These are phyloP conservation scores for Aptenodytes patagonicus DNA, from an alignment of 2,113 vertebrate genomes.

Conservation along the genomic window DNA sequence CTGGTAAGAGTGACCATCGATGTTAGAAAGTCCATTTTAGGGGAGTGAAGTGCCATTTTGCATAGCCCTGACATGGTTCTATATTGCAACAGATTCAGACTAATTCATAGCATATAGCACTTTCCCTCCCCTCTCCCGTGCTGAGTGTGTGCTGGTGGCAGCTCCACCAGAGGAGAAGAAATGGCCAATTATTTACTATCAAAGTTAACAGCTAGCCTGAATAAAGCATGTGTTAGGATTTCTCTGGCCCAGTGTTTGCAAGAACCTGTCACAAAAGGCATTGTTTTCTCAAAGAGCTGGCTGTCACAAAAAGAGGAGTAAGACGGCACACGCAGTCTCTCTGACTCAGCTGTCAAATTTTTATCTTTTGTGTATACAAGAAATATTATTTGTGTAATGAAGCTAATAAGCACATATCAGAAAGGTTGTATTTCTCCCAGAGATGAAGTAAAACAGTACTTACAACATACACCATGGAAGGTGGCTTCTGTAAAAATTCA, in stretches of 20 bases:
- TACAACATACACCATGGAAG: neutral
- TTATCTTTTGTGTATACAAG: neutral
- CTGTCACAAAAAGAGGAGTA: neutral
- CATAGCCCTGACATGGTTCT: neutral
- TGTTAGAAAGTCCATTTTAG: neutral
- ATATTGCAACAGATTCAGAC: neutral
- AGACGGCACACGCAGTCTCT: neutral
- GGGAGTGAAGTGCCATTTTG: neutral
- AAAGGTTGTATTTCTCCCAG: neutral
- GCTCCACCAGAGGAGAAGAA: neutral
- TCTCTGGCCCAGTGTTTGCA: neutral
- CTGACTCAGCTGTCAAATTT: conserved; percentile 16
- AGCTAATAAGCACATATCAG: neutral
- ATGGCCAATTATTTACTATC: neutral
- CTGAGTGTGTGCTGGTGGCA: neutral
- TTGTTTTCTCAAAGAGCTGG: neutral
- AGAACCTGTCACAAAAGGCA: neutral
- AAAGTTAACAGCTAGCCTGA: neutral
- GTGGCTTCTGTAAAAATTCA: neutral
- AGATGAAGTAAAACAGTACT: neutral
- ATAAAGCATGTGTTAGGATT: neutral
- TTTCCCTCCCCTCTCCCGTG: neutral
- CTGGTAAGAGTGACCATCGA: neutral
- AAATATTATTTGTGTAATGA: conserved; percentile 2
- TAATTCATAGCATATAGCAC: neutral